A percentile compares a stretch with the other conserved stretches of the same genome.
Evolutionary conservation across 2,797 vertebrate genomes (phyloP).

Genomic region (Amblyopsis hoosieri): DNA sequence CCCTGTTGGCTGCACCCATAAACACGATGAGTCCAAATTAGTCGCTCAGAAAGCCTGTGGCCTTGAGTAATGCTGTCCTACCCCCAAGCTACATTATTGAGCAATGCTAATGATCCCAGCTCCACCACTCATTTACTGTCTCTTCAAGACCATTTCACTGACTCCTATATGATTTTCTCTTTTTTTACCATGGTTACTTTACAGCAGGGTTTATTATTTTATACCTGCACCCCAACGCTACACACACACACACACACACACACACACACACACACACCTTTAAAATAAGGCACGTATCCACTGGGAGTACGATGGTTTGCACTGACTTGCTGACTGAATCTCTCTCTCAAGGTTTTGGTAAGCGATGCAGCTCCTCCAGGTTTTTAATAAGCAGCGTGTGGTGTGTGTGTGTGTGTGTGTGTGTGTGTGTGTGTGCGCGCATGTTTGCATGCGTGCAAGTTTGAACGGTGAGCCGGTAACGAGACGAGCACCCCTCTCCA

Average conservation of each 20-base stretch:
- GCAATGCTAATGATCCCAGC: constrained; percentile 79
- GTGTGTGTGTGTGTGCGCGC: constrained; percentile 28
- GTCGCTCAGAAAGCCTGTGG: constrained; percentile 73
- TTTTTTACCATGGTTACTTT: constrained; percentile 43
- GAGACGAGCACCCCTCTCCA: constrained; percentile 56
- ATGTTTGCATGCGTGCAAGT: constrained; percentile 53
- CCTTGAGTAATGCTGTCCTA: constrained; percentile 77
- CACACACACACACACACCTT: neutral
- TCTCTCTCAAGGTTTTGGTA: constrained; percentile 74
- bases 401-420: constrained; percentile 35
- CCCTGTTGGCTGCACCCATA: constrained; percentile 50
- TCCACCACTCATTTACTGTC: constrained; percentile 75
- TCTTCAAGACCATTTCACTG: constrained; percentile 67
- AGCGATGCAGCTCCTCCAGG: constrained; percentile 67
- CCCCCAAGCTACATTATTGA: constrained; percentile 81
- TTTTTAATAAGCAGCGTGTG: constrained; percentile 74
- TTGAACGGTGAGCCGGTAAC: constrained; percentile 65
- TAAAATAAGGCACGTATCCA: constrained; percentile 44
- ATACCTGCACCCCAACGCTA: constrained; percentile 38
- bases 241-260: constrained; percentile 8
- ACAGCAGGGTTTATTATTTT: constrained; percentile 59
- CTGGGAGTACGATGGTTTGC: constrained; percentile 66
- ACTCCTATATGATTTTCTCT: constrained; percentile 48
- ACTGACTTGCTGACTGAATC: constrained; percentile 62
- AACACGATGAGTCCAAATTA: constrained; percentile 74